phyloP scores from a whole-genome alignment of 2,113 vertebrate genomes.

The Oryzias melastigma region DNA sequence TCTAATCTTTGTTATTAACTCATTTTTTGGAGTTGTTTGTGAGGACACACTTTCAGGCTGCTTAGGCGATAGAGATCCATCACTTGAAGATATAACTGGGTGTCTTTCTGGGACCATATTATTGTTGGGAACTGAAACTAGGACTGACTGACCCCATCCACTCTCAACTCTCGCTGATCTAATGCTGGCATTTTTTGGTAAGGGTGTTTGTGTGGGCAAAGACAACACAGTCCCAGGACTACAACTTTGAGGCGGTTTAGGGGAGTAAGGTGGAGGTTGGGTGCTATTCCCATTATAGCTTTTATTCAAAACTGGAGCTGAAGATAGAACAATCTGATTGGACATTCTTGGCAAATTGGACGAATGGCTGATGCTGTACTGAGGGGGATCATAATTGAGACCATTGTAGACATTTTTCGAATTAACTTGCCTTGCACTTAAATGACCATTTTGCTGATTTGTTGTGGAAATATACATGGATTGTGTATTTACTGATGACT shows the following conservation, averaged over 20 bases:
- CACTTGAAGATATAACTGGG: neutral
- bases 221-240: neutral
- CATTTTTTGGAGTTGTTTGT: neutral
- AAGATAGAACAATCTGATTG: slow-evolving; percentile 7
- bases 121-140: neutral
- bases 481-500: neutral
- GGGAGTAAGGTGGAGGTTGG: neutral
- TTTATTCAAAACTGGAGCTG: neutral
- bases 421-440: neutral
- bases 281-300: neutral
- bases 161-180: too few relatives aligned
- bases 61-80: neutral
- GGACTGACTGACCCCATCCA: neutral
- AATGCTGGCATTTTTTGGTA: too few relatives aligned
- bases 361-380: neutral
- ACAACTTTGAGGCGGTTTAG: neutral
- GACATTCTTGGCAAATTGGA: neutral
- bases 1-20: too few relatives aligned
- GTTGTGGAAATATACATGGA: neutral
- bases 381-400: neutral
- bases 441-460: neutral
- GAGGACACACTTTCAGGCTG: neutral
- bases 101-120: neutral
- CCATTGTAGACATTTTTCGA: neutral
- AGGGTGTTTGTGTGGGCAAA: too few relatives aligned